Evolutionary conservation across 2,888 invertebrate genomes (phyloP), one percentile per base, ranked within the genome.

Genomic region (Tetrapedia diversipes): DNA sequence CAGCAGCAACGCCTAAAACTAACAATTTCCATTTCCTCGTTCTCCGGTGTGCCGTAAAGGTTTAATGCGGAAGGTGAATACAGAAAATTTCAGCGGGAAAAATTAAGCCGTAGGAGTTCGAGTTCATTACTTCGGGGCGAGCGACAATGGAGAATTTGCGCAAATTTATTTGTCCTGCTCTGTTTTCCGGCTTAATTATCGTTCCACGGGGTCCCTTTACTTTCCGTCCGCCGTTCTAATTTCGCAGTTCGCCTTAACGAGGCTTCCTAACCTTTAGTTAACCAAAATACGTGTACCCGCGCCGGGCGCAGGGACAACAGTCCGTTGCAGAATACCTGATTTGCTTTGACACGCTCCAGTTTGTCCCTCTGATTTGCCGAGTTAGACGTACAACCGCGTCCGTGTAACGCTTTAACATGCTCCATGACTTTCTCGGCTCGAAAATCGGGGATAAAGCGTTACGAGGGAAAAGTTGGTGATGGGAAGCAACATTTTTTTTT

Each of bases 361-460:
- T 63, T 56, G 51, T 59, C 45, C 45, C 39, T 29, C 32, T 11
- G 51, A 51, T 74, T 74, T 67, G 29, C 27, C 16, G 37, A 29
- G 37, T 57, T 41, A 22, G 39, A 6, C n/a, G 24, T 51, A 49
- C 66, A 24, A 27, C n/a, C n/a, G n/a, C 22, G 24, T 47, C 41
- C 73, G 59, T 76, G 67, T 56, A 32, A 43, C 57, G 39, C 47
- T 43, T 47, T 66, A 73, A 76, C 66, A 37, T 24, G 22, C 29
- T 64, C 37, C 14, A 22, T 39, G 41, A 47, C 43, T 22, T 41
- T 59, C 14, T 27, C 11, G 7, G 10, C 11, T 6, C 6, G 41
- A 19, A 19, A 41, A 60, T 4, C 14, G 14, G 11, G 19, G 19
- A 43, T 7, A 8, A 43, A 29, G n/a, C n/a, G n/a, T n/a, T n/a